Conservation (phyloP, 2,113 vertebrate genomes). For the Misgurnus anguillicaudatus region DNA sequence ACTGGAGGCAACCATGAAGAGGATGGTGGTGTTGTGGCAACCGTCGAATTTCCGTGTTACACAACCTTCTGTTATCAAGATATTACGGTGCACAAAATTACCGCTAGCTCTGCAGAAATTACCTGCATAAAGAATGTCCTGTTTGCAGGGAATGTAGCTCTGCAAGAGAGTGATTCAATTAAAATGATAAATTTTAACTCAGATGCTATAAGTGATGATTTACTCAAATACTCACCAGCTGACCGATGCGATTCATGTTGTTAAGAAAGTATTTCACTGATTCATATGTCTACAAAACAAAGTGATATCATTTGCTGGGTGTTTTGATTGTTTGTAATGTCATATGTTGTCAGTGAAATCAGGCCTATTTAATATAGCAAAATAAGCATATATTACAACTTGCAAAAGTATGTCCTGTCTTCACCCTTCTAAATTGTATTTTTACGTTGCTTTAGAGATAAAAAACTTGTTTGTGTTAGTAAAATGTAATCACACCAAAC, state of each 20-base stretch:
- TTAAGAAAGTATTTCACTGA: constrained; percentile 19
- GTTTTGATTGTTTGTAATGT: too few relatives aligned
- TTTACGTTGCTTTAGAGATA: too few relatives aligned
- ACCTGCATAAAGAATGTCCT: constrained; percentile 1
- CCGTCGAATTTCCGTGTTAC: too few relatives aligned
- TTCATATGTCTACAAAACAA: background rate
- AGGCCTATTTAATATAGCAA: too few relatives aligned
- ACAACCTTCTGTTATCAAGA: background rate
- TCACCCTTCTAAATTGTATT: too few relatives aligned
- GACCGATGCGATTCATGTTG: constrained; percentile 15
- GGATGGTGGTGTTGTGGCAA: background rate
- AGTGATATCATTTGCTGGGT: background rate
- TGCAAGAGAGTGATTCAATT: background rate
- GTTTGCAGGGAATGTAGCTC: constrained; percentile 8
- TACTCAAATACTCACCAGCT: background rate
- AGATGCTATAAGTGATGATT: background rate
- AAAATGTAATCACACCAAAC: too few relatives aligned
- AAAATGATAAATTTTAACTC: background rate
- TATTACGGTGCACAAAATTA: constrained; percentile 1
- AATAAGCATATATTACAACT: too few relatives aligned
- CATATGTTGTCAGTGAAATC: too few relatives aligned
- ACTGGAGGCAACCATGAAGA: background rate
- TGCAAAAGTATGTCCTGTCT: too few relatives aligned
- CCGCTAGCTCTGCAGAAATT: background rate
- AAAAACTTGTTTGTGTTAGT: too few relatives aligned